Percentiles rank a stretch among this genome's conserved stretches.
Conservation (phyloP, 2,888 invertebrate genomes). For the Elgonia sp. region DNA sequence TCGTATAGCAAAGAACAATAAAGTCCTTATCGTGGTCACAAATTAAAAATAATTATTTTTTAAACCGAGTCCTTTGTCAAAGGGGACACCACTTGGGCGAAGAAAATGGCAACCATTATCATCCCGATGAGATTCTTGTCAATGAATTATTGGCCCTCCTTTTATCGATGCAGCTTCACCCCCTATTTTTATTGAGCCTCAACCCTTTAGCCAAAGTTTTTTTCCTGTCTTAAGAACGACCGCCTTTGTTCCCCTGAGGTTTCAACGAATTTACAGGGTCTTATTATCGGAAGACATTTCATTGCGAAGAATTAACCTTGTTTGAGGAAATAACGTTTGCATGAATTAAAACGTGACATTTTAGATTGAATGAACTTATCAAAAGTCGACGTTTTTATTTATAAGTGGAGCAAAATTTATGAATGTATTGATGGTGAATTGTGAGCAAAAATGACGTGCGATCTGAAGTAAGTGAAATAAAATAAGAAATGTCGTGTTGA, state of each 20-base stretch:
- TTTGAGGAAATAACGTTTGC: constrained; percentile 45
- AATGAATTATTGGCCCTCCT: constrained; percentile 86
- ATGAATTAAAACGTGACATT: constrained; percentile 36
- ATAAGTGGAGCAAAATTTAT: background rate
- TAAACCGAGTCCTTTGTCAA: constrained; percentile 86
- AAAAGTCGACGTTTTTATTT: background rate
- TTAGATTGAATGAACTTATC: background rate
- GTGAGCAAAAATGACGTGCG: background rate
- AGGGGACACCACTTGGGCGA: constrained; percentile 79
- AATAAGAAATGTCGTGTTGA: constrained; percentile 32
- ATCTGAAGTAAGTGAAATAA: constrained; percentile 12
- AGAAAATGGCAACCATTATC: constrained; percentile 85
- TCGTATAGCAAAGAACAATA: constrained; percentile 81
- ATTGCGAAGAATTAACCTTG: constrained; percentile 59
- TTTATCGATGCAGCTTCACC: constrained; percentile 83
- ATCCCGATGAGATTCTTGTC: constrained; percentile 86
- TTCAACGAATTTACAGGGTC: constrained; percentile 83
- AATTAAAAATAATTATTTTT: constrained; percentile 87
- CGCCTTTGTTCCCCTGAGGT: constrained; percentile 78
- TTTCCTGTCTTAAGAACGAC: constrained; percentile 80
- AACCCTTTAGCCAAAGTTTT: constrained; percentile 84
- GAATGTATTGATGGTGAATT: background rate
- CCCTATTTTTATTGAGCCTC: constrained; percentile 83
- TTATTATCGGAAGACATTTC: constrained; percentile 81
- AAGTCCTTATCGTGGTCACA: constrained; percentile 85